Conservation (phyloP, 2,888 invertebrate species). For the Gibbula magus region DNA sequence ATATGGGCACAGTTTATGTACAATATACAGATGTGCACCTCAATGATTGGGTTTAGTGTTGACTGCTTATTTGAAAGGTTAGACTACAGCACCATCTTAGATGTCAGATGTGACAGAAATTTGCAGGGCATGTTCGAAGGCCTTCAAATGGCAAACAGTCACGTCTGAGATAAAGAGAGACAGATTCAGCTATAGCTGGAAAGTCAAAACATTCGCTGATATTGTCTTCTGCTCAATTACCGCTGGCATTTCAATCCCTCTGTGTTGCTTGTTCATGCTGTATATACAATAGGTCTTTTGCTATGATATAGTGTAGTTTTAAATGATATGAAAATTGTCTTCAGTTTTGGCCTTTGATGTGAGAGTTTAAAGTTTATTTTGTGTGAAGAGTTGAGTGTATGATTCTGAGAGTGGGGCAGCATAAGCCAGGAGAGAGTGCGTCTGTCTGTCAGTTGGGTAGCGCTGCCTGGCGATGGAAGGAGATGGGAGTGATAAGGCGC, state of each 20-base stretch:
- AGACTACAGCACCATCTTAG: neutral
- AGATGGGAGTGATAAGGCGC: neutral
- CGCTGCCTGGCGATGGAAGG: neutral
- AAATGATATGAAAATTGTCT: neutral
- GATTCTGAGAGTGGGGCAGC: neutral
- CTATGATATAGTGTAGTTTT: neutral
- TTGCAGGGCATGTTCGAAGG: neutral
- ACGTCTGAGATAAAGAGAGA: neutral
- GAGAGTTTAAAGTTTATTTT: neutral
- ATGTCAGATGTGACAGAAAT: constrained; percentile 4
- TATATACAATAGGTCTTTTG: neutral
- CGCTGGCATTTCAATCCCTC: neutral
- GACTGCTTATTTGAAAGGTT: neutral
- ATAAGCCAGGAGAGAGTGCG: too few relatives aligned
- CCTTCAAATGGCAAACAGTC: neutral
- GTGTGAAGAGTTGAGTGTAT: neutral
- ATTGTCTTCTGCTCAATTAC: neutral
- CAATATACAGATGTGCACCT: neutral
- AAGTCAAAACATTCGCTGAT: neutral
- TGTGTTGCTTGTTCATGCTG: neutral
- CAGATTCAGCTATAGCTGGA: neutral
- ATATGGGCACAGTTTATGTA: neutral
- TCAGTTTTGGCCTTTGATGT: neutral
- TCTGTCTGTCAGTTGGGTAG: too few relatives aligned
- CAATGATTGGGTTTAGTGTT: neutral